These are phyloP conservation scores for Polymixis flavicincta DNA, from an alignment of 2,888 invertebrate species.

Conservation along the genomic window DNA sequence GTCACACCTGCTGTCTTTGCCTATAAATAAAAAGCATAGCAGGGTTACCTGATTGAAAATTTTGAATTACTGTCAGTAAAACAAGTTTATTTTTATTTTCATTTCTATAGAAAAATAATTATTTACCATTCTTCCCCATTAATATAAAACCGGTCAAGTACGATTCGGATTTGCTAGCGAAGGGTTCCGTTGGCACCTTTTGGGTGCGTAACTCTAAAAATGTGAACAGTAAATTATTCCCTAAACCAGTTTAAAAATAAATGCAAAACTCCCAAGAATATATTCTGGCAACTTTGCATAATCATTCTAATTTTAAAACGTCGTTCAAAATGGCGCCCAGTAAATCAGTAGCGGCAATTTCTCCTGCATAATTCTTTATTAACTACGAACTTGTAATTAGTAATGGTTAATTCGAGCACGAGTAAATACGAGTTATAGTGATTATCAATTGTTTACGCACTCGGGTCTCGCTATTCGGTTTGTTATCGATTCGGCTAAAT, in stretches of 20 bases:
- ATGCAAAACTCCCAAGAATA: conserved; percentile 15
- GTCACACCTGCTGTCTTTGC: conserved; percentile 84
- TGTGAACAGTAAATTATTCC: conserved; percentile 2
- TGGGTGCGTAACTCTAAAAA: background rate
- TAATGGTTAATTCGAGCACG: conserved; percentile 82
- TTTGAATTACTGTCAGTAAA: conserved; percentile 4
- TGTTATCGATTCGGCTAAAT: conserved; percentile 68
- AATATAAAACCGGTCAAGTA: no score
- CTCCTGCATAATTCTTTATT: conserved; percentile 84
- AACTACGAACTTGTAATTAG: conserved; percentile 88
- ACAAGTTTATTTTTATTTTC: conserved; percentile 3
- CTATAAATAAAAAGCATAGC: conserved; percentile 65
- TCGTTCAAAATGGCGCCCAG: conserved; percentile 85
- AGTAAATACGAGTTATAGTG: conserved; percentile 72
- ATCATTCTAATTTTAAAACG: conserved; percentile 87
- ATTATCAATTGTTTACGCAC: conserved; percentile 84
- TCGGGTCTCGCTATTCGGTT: conserved; percentile 72
- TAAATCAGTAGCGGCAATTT: conserved; percentile 88
- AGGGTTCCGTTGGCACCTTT: background rate
- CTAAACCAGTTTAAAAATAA: conserved; percentile 47
- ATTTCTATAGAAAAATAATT: background rate
- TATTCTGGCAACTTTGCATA: conserved; percentile 59
- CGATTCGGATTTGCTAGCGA: no score
- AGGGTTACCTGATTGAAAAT: conserved; percentile 55
- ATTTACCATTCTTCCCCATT: background rate